Conservation (phyloP, 2,888 invertebrate genomes). For the Eupelmus urozonus region DNA sequence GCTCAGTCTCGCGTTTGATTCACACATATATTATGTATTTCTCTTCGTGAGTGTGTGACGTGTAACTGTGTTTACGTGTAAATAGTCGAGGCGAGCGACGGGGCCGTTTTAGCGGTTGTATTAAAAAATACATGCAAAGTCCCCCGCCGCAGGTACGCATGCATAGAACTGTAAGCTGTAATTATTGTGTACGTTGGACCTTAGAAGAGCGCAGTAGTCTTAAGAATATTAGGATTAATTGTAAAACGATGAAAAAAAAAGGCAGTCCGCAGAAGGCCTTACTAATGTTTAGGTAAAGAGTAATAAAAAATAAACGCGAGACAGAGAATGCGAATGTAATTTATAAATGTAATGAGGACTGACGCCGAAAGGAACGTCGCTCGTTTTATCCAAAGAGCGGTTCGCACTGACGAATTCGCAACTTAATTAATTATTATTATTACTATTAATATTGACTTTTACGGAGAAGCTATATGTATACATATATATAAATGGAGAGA, state of each 20-base stretch:
- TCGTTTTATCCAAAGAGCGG: conserved; percentile 58
- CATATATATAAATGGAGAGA: conserved; percentile 53
- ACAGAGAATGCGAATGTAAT: conserved; percentile 27
- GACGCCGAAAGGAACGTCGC: conserved; percentile 27
- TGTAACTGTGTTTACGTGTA: conserved; percentile 42
- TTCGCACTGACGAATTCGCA: conserved; percentile 21
- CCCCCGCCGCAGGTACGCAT: too few species aligned
- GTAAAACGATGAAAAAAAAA: neutral
- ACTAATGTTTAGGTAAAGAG: conserved; percentile 57
- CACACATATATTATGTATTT: conserved; percentile 9
- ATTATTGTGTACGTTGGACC: conserved; percentile 40
- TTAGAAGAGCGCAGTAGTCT: conserved; percentile 26
- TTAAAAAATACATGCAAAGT: neutral
- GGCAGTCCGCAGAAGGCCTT: conserved; percentile 60
- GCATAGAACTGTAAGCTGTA: conserved; percentile 54
- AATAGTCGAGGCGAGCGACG: too few species aligned
- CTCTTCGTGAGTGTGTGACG: conserved; percentile 50
- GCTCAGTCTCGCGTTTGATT: conserved; percentile 7
- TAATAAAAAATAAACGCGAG: conserved; percentile 22
- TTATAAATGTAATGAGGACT: conserved; percentile 15
- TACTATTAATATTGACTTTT: conserved; percentile 14
- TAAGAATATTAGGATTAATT: conserved; percentile 34
- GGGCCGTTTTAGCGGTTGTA: neutral
- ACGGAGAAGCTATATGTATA: neutral
- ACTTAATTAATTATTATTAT: conserved; percentile 34